phyloP scores from a whole-genome alignment of 2,888 invertebrate species.

The Bellardia bayeri region DNA sequence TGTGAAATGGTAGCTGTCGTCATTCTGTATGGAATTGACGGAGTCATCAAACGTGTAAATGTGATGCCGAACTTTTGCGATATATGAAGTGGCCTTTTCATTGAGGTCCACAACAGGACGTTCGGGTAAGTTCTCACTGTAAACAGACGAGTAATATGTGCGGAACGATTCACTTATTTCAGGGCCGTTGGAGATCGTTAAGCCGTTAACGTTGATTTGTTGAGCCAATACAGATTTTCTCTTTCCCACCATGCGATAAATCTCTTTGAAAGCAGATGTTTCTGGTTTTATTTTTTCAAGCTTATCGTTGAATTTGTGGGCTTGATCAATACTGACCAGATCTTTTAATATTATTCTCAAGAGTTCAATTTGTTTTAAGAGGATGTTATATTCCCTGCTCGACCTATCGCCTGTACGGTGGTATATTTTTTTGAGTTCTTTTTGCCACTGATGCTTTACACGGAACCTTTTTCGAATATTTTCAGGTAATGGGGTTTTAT shows the following conservation, averaged over 20 bases:
- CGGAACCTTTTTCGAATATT: conserved; percentile 7
- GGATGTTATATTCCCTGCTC: conserved; percentile 2
- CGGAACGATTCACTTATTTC: too few species aligned
- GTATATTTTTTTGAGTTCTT: conserved; percentile 24
- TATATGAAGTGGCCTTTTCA: neutral
- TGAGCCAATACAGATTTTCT: neutral
- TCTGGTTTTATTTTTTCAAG: neutral
- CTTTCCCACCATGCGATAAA: neutral
- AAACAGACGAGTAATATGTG: too few species aligned
- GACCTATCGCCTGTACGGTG: conserved; percentile 4
- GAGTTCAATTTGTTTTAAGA: conserved; percentile 30
- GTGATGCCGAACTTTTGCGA: neutral
- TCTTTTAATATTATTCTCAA: conserved; percentile 26
- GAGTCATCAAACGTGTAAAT: conserved; percentile 30
- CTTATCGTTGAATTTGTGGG: conserved; percentile 1
- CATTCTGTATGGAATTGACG: conserved; percentile 7
- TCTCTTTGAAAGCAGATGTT: conserved; percentile 8
- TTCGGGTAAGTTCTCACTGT: too few species aligned
- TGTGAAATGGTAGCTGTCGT: conserved; percentile 24
- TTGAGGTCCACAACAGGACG: neutral
- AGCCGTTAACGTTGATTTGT: neutral
- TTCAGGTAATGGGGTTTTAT: conserved; percentile 15
- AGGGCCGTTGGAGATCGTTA: too few species aligned
- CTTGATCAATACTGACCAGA: conserved; percentile 21
- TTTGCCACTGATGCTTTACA: conserved; percentile 23